Conservation (phyloP, 92 coral and sea anemone species). For the Galaxea fascicularis region DNA sequence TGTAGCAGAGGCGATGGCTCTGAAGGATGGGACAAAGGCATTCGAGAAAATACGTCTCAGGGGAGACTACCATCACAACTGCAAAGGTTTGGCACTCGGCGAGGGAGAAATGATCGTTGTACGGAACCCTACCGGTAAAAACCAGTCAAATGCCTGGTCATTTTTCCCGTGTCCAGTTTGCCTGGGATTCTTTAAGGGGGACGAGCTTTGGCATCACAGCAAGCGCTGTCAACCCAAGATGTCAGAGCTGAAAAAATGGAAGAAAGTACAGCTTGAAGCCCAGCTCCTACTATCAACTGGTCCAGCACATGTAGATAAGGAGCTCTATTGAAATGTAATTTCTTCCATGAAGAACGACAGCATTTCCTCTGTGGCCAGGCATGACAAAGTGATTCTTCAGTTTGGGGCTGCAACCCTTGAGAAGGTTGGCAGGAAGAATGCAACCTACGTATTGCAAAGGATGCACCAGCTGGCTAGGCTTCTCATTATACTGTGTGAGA, state of each 20-base stretch:
- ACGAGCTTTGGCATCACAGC: slow-evolving; percentile 56
- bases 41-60: no score
- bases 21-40: no score
- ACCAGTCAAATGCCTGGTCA: neutral
- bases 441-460: slow-evolving; percentile 31
- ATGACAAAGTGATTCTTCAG: slow-evolving; percentile 27
- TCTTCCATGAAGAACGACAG: slow-evolving; percentile 37
- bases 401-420: slow-evolving; percentile 47
- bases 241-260: neutral
- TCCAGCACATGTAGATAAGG: neutral
- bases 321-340: slow-evolving; percentile 10
- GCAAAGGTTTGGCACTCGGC: slow-evolving; percentile 28
- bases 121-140: slow-evolving; percentile 24
- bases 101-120: slow-evolving; percentile 63
- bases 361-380: slow-evolving; percentile 14
- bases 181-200: slow-evolving; percentile 44
- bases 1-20: slow-evolving; percentile 50
- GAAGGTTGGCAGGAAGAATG: slow-evolving; percentile 25
- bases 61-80: slow-evolving; percentile 75
- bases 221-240: slow-evolving; percentile 6
- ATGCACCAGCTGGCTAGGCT: no score
- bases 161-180: slow-evolving; percentile 53
- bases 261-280: slow-evolving; percentile 20
- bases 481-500: no score
- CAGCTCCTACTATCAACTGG: slow-evolving; percentile 26